phyloP scores from a whole-genome alignment of 1,140 invertebrate species.

The Scaptomyza graminum region DNA sequence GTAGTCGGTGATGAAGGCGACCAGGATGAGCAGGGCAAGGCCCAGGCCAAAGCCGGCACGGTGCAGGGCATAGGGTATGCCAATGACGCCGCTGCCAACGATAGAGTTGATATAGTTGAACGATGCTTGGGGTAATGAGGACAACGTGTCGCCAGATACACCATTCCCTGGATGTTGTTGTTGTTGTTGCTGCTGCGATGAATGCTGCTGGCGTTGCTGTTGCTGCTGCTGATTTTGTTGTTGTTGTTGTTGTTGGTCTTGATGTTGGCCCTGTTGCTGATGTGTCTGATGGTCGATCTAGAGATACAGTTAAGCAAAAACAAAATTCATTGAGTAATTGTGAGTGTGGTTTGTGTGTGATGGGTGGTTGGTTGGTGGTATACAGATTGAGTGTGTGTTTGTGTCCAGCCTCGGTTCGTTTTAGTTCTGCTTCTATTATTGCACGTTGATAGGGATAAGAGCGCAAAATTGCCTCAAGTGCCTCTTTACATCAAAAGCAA shows the following conservation, averaged over 20 bases:
- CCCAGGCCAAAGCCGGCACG: conserved; percentile 93
- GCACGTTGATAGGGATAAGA: conserved; percentile 74
- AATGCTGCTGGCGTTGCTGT: conserved; percentile 51
- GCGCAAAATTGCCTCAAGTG: conserved; percentile 73
- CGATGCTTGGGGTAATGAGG: conserved; percentile 89
- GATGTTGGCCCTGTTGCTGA: conserved; percentile 71
- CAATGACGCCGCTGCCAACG: conserved; percentile 95
- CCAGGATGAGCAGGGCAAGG: conserved; percentile 89
- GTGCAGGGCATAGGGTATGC: conserved; percentile 93
- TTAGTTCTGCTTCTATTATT: conserved; percentile 53
- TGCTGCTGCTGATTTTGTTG: conserved; percentile 45
- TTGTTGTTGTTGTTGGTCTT: conserved; percentile 47
- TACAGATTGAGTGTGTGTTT: conserved; percentile 21
- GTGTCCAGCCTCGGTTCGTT: conserved; percentile 13
- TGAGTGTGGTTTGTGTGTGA: conserved; percentile 12
- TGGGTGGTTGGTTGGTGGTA: conserved; percentile 5
- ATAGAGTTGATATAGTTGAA: conserved; percentile 98
- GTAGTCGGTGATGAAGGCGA: conserved; percentile 93
- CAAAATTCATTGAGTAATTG: conserved; percentile 33
- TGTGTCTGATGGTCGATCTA: conserved; percentile 79
- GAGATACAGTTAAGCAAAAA: conserved; percentile 43
- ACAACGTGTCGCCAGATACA: conserved; percentile 70
- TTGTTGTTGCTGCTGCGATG: conserved; percentile 46
- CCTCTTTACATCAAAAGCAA: conserved; percentile 75
- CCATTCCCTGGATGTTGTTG: conserved; percentile 47